A percentile compares a stretch with the other conserved stretches of the same genome.
Evolutionary conservation across 2,888 invertebrate species (phyloP).

Genomic region (Platycheirus rosarum): DNA sequence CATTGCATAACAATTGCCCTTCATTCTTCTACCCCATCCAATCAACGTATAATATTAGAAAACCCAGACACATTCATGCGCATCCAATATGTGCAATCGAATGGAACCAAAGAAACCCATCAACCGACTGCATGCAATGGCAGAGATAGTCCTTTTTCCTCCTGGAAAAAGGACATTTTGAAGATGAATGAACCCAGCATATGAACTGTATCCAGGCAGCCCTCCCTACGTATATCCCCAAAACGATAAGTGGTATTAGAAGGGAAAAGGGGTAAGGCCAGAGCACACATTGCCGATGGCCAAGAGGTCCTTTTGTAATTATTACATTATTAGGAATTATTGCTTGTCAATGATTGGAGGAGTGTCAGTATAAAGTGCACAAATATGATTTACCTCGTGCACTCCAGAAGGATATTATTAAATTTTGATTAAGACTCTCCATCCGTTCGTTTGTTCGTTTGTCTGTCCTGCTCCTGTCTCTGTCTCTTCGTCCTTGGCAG

Average conservation of each 20-base stretch:
- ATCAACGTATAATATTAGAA: constrained; percentile 1
- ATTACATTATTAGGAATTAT: constrained; percentile 72
- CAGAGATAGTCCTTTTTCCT: constrained; percentile 35
- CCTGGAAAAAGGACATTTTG: constrained; percentile 57
- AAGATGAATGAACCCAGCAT: constrained; percentile 66
- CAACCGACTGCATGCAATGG: constrained; percentile 52
- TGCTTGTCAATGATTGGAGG: constrained; percentile 67
- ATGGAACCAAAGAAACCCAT: constrained; percentile 50
- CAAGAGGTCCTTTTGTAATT: constrained; percentile 68
- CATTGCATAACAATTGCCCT: constrained; percentile 55
- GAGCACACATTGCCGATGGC: not conserved
- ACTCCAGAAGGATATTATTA: constrained; percentile 64
- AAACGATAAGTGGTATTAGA: constrained; percentile 42
- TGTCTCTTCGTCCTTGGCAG: not conserved
- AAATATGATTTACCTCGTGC: constrained; percentile 61
- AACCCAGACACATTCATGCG: constrained; percentile 32
- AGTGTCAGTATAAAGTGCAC: constrained; percentile 1
- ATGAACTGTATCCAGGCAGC: constrained; percentile 30
- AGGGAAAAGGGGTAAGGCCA: not conserved
- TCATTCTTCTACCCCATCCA: not conserved
- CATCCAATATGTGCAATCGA: constrained; percentile 64
- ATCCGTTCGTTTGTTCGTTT: constrained; percentile 10
- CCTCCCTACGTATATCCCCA: not conserved
- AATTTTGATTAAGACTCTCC: constrained; percentile 70
- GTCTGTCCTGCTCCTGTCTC: not conserved